Evolutionary conservation across 2,797 vertebrate species (phyloP), one percentile per base, ranked within the genome.

Genomic region (Limosa lapponica): DNA sequence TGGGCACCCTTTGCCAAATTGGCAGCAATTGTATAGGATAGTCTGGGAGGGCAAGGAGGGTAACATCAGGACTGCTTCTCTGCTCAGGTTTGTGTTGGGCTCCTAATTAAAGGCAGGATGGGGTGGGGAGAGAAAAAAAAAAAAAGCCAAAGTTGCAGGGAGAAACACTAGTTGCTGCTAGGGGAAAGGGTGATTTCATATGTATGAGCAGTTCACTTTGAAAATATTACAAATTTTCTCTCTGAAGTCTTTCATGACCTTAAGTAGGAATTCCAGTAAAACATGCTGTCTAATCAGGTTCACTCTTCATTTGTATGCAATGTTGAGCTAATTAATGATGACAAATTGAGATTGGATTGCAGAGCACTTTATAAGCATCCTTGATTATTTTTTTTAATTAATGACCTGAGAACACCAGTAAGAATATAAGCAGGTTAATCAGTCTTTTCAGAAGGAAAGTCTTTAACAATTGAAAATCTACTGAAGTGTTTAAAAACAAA

Each of bases 261-360:
- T 74, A 93, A 95, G 94, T 93, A 87, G 91, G 83, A 80, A 89
- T 96, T 96, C 96, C 94, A 96, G 96, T 95, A 95, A 87, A 95
- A 95, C 93, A 22, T 80, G 91, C 90, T 93, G 93, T 85, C 96
- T 95, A 95, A 95, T 96, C 96, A 91, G 54, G 78, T 80, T 93
- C 93, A 61, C 64, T 92, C 81, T 95, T 95, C 90, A 75, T 95
- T 95, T 95, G 83, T 95, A 94, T 96, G 89, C 91, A 93, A 69
- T 51, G 93, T 83, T 95, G 81, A 90, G 78, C 87, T 96, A 95
- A 96, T 95, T 96, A 97, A 96, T 41, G 78, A 96, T 95, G 96
- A 96, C 96, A 96, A 96, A 97, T 97, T 96, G 96, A 96, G 94
- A 95, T 93, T 95, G 95, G 86, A 95, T 97, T 97, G 92, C 82